phyloP scores from a whole-genome alignment of 2,888 invertebrate genomes.

The Empis stercorea region DNA sequence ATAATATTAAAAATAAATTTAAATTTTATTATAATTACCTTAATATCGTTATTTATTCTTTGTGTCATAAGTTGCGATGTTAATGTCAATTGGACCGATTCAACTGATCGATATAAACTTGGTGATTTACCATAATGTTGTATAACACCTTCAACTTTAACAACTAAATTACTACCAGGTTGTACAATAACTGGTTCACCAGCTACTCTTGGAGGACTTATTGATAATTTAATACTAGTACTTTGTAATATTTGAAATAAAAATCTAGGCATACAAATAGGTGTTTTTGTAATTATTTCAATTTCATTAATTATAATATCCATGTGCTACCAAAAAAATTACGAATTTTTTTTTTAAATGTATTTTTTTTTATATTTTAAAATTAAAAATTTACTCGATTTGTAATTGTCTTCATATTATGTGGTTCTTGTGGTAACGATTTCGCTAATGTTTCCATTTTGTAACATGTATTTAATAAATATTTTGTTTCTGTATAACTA shows the following conservation, averaged over 20 bases:
- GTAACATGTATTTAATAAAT: conserved; percentile 25
- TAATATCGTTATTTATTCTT: conserved; percentile 19
- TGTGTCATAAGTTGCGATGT: conserved; percentile 47
- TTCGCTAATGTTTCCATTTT: conserved; percentile 29
- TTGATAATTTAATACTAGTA: conserved; percentile 66
- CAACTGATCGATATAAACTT: conserved; percentile 56
- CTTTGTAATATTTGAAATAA: conserved; percentile 77
- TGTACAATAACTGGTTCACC: conserved; percentile 77
- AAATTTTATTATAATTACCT: conserved; percentile 14
- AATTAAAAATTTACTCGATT: conserved; percentile 19
- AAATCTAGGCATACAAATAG: conserved; percentile 59
- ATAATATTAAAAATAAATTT: background rate
- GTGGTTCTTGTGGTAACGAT: conserved; percentile 27
- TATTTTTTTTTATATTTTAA: background rate
- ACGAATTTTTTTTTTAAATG: background rate
- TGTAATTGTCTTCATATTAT: conserved; percentile 32
- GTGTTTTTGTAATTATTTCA: conserved; percentile 47
- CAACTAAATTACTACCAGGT: conserved; percentile 70
- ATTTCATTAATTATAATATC: conserved; percentile 47
- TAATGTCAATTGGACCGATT: conserved; percentile 56
- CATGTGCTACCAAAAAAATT: conserved; percentile 36
- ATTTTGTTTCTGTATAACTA: conserved; percentile 32
- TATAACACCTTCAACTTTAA: conserved; percentile 89
- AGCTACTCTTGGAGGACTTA: conserved; percentile 62
- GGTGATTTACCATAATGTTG: conserved; percentile 53